These are phyloP conservation scores for Chelon auratus DNA, from an alignment of 2,797 vertebrate species.

Conservation along the genomic window DNA sequence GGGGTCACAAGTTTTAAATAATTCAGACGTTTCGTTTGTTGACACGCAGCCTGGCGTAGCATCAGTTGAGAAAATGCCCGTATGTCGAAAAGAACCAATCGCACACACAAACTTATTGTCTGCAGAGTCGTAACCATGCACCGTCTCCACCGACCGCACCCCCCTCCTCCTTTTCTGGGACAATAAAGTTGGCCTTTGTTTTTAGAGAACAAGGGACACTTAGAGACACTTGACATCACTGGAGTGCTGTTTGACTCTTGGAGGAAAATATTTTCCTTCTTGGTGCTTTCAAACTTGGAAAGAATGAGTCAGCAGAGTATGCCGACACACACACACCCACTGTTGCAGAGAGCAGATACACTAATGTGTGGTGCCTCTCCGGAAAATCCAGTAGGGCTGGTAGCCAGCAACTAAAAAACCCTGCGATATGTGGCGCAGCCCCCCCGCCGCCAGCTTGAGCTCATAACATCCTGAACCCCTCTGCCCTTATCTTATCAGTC, in stretches of 20 bases:
- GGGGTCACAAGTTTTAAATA: conserved; percentile 58
- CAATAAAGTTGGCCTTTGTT: conserved; percentile 63
- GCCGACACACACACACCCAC: conserved; percentile 10
- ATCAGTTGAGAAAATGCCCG: conserved; percentile 12
- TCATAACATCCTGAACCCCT: conserved; percentile 13
- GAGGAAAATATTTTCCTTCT: conserved; percentile 55
- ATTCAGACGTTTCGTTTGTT: conserved; percentile 57
- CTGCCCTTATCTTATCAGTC: conserved; percentile 2
- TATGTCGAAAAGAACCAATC: conserved; percentile 23
- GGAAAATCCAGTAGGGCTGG: conserved; percentile 14
- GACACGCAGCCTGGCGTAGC: conserved; percentile 30
- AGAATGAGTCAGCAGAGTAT: conserved; percentile 60
- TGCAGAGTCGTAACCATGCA: conserved; percentile 30
- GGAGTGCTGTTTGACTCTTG: conserved; percentile 51
- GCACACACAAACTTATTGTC: conserved; percentile 61
- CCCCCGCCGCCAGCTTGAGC: neutral
- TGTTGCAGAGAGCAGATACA: conserved; percentile 34
- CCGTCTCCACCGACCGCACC: conserved; percentile 28
- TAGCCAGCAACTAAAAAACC: conserved; percentile 26
- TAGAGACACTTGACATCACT: conserved; percentile 65
- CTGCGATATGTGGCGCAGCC: conserved; percentile 31
- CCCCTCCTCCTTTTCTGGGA: conserved; percentile 11
- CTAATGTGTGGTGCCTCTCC: conserved; percentile 25
- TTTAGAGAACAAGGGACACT: conserved; percentile 65
- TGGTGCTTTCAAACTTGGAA: conserved; percentile 46